Evolutionary conservation across 2,888 invertebrate species (phyloP).

Genomic region (Napeogenes inachia): DNA sequence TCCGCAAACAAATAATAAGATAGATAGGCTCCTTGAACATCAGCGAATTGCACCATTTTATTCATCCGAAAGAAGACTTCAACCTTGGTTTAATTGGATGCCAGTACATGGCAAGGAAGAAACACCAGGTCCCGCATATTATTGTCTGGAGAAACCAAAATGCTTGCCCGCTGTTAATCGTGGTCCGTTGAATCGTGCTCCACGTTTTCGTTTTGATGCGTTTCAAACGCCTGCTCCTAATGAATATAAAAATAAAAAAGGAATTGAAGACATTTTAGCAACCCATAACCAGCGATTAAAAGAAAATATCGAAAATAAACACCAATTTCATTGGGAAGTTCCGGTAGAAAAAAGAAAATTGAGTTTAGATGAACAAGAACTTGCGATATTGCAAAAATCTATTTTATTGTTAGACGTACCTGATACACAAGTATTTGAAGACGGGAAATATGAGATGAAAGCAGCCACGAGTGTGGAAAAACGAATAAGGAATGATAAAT

Average conservation of each 20-base stretch:
- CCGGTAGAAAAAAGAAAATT: constrained; percentile 34
- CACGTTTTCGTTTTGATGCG: constrained; percentile 41
- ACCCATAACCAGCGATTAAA: constrained; percentile 56
- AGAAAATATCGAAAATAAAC: constrained; percentile 45
- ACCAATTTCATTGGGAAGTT: constrained; percentile 44
- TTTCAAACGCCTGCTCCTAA: constrained; percentile 52
- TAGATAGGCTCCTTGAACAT: constrained; percentile 32
- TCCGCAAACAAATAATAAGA: constrained; percentile 28
- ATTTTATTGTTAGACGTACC: constrained; percentile 46
- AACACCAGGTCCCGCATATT: constrained; percentile 58
- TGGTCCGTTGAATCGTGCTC: constrained; percentile 50
- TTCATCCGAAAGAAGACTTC: constrained; percentile 56
- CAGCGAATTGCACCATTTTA: constrained; percentile 54
- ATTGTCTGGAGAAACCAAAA: constrained; percentile 43
- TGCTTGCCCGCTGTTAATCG: constrained; percentile 48
- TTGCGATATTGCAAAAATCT: constrained; percentile 41
- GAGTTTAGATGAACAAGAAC: constrained; percentile 44
- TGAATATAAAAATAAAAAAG: constrained; percentile 45
- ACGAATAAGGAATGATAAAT: constrained; percentile 30
- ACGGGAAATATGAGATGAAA: constrained; percentile 12
- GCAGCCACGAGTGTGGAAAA: constrained; percentile 1
- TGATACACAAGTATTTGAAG: constrained; percentile 24
- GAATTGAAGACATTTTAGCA: constrained; percentile 51
- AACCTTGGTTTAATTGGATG: constrained; percentile 58
- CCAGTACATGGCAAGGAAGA: constrained; percentile 42